phyloP scores from a whole-genome alignment of 2,888 invertebrate genomes.

The Cantharis rufa region DNA sequence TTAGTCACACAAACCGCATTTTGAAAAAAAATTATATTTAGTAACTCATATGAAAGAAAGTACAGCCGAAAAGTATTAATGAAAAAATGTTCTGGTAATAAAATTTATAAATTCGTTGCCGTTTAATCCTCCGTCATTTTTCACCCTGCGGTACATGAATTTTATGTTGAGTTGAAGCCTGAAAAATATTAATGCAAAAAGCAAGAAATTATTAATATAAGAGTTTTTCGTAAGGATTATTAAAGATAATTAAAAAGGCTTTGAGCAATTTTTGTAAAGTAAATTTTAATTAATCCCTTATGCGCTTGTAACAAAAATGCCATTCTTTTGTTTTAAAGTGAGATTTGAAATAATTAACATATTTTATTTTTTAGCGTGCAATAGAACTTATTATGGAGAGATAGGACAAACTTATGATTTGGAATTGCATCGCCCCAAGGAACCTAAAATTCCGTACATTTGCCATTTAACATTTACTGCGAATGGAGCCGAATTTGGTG shows the following conservation, averaged over 20 bases:
- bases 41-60: background rate
- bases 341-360: background rate
- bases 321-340: background rate
- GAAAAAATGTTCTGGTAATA: background rate
- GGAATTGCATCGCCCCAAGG: slow-evolving; percentile 82
- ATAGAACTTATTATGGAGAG: slow-evolving; percentile 88
- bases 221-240: background rate
- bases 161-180: background rate
- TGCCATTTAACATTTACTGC: slow-evolving; percentile 87
- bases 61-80: background rate
- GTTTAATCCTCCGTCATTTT: background rate
- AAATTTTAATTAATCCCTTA: background rate
- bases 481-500: slow-evolving; percentile 80
- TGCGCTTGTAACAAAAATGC: background rate
- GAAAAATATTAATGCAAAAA: background rate
- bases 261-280: background rate
- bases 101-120: background rate
- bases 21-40: background rate
- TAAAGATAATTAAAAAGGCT: background rate
- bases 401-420: slow-evolving; percentile 85
- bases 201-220: background rate
- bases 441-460: slow-evolving; percentile 84
- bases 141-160: background rate
- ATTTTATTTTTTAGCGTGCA: slow-evolving; percentile 71
- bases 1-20: too few species aligned